Conservation (phyloP, 2,113 vertebrate genomes). For the Varanus komodoensis region DNA sequence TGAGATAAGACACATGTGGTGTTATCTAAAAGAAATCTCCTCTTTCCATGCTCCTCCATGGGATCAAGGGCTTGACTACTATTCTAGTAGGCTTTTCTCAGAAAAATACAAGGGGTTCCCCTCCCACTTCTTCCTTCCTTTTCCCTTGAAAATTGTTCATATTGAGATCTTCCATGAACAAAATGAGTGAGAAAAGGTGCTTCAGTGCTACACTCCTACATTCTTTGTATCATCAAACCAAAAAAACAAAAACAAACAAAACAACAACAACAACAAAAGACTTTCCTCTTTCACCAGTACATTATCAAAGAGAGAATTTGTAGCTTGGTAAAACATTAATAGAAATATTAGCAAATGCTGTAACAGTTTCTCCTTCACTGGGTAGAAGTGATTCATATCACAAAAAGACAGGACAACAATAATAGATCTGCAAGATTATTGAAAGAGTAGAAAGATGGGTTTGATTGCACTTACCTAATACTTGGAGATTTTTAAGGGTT, state of each 20-base stretch:
- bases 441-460: background rate
- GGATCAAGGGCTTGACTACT: background rate
- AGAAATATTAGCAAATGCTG: slow-evolving; percentile 3
- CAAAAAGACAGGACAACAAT: background rate
- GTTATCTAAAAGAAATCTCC: background rate
- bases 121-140: background rate
- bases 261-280: background rate
- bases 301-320: background rate
- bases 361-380: background rate
- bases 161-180: background rate
- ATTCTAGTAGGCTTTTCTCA: background rate
- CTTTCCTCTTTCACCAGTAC: background rate
- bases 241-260: background rate
- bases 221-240: background rate
- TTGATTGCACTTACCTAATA: slow-evolving; percentile 35
- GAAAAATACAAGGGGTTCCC: background rate
- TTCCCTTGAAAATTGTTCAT: background rate
- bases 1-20: background rate
- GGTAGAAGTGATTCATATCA: background rate
- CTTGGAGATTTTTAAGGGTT: slow-evolving; percentile 39
- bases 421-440: slow-evolving; percentile 8
- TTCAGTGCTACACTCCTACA: background rate
- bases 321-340: background rate
- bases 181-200: background rate
- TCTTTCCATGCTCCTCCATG: background rate